Percentiles rank a stretch among this genome's conserved stretches.
phyloP scores from a whole-genome alignment of 2,113 vertebrate genomes.

The Malurus alboscapulatus region DNA sequence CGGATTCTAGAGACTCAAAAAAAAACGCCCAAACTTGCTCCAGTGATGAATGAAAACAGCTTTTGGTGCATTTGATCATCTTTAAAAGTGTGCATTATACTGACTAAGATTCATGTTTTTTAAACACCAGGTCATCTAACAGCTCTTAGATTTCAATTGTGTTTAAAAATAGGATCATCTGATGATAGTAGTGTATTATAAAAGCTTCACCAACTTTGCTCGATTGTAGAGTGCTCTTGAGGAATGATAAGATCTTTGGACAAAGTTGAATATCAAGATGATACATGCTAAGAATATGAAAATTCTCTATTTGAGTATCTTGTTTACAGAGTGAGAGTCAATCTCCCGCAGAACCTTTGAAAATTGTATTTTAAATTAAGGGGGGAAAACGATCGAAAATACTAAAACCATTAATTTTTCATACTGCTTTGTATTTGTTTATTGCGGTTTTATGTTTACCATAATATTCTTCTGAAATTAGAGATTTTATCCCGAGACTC shows the following conservation, averaged over 20 bases:
- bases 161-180: not conserved
- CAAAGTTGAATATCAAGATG: slow-evolving; percentile 3
- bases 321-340: not conserved
- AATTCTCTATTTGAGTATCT: not conserved
- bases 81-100: not conserved
- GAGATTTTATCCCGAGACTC: slow-evolving; percentile 21
- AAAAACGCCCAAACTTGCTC: not conserved
- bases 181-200: not conserved
- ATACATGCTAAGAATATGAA: not conserved
- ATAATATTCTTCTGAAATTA: not conserved
- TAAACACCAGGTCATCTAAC: not conserved
- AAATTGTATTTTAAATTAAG: not conserved
- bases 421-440: not conserved
- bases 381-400: not conserved
- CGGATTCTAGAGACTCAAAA: not conserved
- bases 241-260: not conserved
- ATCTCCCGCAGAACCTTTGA: not conserved
- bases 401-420: slow-evolving; percentile 19
- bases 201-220: not conserved
- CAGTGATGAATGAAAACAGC: not conserved
- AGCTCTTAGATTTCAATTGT: not conserved
- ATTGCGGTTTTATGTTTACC: not conserved
- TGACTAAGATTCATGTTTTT: not conserved
- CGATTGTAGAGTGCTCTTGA: not conserved
- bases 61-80: not conserved